Evolutionary conservation across 2,888 invertebrate species (phyloP).

Genomic region (Platypus cylindrus): DNA sequence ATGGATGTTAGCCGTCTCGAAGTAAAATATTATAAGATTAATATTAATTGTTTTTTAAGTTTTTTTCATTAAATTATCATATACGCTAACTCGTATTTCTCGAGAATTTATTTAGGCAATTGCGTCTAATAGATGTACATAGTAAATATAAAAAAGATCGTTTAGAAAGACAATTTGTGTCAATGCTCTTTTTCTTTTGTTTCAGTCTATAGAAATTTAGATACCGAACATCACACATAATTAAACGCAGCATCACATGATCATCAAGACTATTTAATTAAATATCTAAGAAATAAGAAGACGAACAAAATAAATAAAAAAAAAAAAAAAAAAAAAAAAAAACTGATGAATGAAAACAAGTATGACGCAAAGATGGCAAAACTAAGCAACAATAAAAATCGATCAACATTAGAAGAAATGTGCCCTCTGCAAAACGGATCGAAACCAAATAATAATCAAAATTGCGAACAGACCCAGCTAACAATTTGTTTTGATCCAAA

Average conservation of each 20-base stretch:
- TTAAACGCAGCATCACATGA: conserved; percentile 5
- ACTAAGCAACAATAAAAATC: conserved; percentile 29
- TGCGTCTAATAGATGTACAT: background rate
- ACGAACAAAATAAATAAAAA: conserved; percentile 4
- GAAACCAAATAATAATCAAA: conserved; percentile 21
- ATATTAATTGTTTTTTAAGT: conserved; percentile 9
- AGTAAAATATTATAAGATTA: conserved; percentile 1
- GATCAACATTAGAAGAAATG: conserved; percentile 20
- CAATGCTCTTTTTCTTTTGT: background rate
- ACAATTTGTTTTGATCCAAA: conserved; percentile 21
- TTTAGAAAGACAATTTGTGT: background rate
- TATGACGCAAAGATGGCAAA: conserved; percentile 20
- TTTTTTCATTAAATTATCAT: conserved; percentile 4
- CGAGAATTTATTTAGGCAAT: conserved; percentile 5
- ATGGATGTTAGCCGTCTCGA: conserved; percentile 1
- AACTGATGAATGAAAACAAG: conserved; percentile 11
- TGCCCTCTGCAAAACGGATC: conserved; percentile 13
- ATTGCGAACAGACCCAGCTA: conserved; percentile 31
- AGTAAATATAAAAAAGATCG: conserved; percentile 1
- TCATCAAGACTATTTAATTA: conserved; percentile 1
- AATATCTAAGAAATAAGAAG: conserved; percentile 1
- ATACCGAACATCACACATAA: background rate
- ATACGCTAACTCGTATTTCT: conserved; percentile 3
- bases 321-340: conserved; percentile 6
- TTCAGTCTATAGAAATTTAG: too few species aligned